Evolutionary conservation across 64 coral and sea anemone species (phyloP).

Genomic region (Anthopleura sola): DNA sequence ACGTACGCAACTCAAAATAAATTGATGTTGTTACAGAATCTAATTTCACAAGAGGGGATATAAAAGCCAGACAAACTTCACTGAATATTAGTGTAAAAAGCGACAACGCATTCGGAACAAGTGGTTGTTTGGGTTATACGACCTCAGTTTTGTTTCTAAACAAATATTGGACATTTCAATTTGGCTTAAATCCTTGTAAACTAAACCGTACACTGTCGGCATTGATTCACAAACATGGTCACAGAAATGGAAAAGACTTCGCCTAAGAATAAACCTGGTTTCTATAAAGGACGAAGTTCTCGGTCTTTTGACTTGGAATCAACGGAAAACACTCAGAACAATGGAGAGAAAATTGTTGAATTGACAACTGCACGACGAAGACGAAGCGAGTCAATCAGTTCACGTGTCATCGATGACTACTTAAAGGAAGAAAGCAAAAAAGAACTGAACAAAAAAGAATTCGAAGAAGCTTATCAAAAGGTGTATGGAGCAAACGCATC

Average conservation of each 20-base stretch:
- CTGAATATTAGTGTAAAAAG: background rate
- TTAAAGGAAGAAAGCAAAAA: background rate
- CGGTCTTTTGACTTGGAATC: background rate
- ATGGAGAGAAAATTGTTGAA: background rate
- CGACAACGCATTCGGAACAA: background rate
- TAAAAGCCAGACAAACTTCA: background rate
- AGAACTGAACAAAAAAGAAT: background rate
- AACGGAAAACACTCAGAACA: background rate
- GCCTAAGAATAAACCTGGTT: background rate
- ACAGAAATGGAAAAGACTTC: background rate
- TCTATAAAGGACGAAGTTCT: background rate
- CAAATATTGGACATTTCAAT: background rate
- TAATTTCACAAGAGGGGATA: background rate
- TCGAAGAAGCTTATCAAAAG: conserved; percentile 13
- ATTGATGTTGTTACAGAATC: background rate
- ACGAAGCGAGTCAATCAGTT: background rate
- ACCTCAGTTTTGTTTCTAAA: background rate
- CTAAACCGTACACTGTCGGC: background rate
- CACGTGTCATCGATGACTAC: background rate
- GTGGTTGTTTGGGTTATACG: background rate
- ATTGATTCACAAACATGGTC: background rate
- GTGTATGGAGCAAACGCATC: background rate
- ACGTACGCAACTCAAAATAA: background rate
- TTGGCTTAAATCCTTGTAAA: background rate
- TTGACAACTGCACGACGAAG: background rate